Percentiles rank a stretch among this genome's conserved stretches.
phyloP scores from a whole-genome alignment of 2,113 vertebrate species.

The rabbit (Oryctolagus cuniculus) region mOryCun1.1 NC_091441.1:34100001-34100500 shows the following conservation, averaged over 20 bases:
- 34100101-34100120: too few species aligned
- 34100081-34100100: too few species aligned
- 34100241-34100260: neutral
- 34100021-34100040: too few species aligned
- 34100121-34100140: too few species aligned
- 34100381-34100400: neutral
- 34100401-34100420: neutral
- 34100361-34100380: too few species aligned
- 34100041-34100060: too few species aligned
- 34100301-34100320: neutral
- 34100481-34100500: too few species aligned
- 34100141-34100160: too few species aligned
- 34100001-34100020: too few species aligned
- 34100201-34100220: neutral
- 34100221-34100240: neutral
- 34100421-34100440: constrained; percentile 52
- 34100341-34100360: neutral
- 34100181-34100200: too few species aligned
- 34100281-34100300: neutral
- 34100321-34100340: neutral
- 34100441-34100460: neutral
- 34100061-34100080: too few species aligned
- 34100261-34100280: neutral
- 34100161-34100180: too few species aligned
- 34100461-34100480: constrained; percentile 7